Percentiles rank a stretch among this genome's conserved stretches.
These are phyloP conservation scores for Epistrophe grossulariae DNA, from an alignment of 2,888 invertebrate genomes.

Conservation along the genomic window DNA sequence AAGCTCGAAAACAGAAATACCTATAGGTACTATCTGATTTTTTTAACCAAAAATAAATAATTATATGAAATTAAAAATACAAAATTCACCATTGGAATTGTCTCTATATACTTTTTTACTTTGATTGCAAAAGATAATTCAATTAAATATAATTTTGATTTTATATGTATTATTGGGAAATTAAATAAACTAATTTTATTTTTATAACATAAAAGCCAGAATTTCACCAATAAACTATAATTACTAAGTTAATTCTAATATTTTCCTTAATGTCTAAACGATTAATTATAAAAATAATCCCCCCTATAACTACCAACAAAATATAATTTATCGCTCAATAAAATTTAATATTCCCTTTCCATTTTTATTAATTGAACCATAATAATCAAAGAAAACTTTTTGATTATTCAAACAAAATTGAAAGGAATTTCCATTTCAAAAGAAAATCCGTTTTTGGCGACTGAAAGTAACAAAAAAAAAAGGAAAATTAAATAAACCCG, in stretches of 20 bases:
- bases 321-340: conserved; percentile 1
- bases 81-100: too few relatives aligned
- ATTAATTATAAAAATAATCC: neutral
- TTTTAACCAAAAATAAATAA: too few relatives aligned
- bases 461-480: neutral
- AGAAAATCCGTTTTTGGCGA: neutral
- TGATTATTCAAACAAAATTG: neutral
- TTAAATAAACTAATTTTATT: too few relatives aligned
- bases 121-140: too few relatives aligned
- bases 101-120: too few relatives aligned
- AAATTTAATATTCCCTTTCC: neutral
- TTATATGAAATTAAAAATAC: too few relatives aligned
- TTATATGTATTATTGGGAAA: too few relatives aligned
- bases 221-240: too few relatives aligned
- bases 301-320: neutral
- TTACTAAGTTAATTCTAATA: neutral
- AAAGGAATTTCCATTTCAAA: neutral
- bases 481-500: neutral
- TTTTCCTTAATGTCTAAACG: neutral
- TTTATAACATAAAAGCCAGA: too few relatives aligned
- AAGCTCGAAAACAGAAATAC: too few relatives aligned
- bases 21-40: too few relatives aligned
- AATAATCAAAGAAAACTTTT: conserved; percentile 12
- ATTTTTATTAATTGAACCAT: neutral
- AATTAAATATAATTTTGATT: too few relatives aligned